phyloP scores from a whole-genome alignment of 2,888 invertebrate genomes.

The Diplazon laetatorius region DNA sequence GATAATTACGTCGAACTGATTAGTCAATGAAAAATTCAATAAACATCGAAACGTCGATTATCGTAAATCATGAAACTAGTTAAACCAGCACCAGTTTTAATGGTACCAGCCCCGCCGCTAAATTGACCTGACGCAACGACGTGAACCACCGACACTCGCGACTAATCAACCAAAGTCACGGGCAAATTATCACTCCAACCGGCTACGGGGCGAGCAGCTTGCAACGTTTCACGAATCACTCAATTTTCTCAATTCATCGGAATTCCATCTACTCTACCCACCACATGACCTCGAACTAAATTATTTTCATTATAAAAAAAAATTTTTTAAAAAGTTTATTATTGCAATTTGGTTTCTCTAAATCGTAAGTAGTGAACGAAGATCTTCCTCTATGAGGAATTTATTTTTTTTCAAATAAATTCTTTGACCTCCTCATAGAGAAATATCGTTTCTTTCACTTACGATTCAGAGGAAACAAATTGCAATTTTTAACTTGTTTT shows the following conservation, averaged over 20 bases:
- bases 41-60: neutral
- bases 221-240: neutral
- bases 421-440: no score
- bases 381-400: no score
- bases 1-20: no score
- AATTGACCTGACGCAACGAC: conserved; percentile 7
- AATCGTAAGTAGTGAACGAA: no score
- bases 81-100: neutral
- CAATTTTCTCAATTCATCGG: neutral
- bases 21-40: no score
- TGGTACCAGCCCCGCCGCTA: neutral
- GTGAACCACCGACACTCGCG: neutral
- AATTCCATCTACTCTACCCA: no score
- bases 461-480: no score
- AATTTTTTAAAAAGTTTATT: neutral
- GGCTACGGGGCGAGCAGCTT: neutral
- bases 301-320: neutral
- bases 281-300: neutral
- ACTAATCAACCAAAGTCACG: conserved; percentile 30
- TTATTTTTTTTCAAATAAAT: no score
- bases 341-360: no score
- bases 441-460: no score
- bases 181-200: neutral
- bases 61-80: conserved; percentile 10
- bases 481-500: no score